phyloP scores from a whole-genome alignment of 2,888 invertebrate species.

The Amphipyra berbera region DNA sequence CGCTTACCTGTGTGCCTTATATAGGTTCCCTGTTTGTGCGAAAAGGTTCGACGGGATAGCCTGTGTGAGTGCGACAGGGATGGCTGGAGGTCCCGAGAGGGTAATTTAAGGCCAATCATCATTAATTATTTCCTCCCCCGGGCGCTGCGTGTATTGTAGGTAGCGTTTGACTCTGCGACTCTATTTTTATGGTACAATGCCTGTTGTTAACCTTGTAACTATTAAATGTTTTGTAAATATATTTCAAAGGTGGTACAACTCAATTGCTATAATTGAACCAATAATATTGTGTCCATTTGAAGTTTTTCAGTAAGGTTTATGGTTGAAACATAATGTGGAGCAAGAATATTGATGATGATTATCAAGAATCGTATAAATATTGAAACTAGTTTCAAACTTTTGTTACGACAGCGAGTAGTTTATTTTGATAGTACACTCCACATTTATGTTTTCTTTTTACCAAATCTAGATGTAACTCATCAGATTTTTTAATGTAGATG shows the following conservation, averaged over 20 bases:
- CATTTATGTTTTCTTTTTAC: too few species aligned
- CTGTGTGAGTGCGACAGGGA: constrained; percentile 71
- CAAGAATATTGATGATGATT: background rate
- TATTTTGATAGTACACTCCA: too few species aligned
- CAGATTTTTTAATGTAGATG: too few species aligned
- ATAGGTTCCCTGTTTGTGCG: constrained; percentile 83
- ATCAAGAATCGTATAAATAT: background rate
- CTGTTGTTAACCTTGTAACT: constrained; percentile 52
- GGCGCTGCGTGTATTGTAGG: constrained; percentile 77
- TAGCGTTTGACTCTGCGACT: constrained; percentile 70
- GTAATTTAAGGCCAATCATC: constrained; percentile 89
- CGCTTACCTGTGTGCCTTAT: constrained; percentile 84
- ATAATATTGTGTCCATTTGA: background rate
- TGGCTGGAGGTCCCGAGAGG: constrained; percentile 74
- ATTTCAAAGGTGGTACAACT: constrained; percentile 8
- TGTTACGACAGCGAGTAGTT: too few species aligned
- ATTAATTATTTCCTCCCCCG: constrained; percentile 87
- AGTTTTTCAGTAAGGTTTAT: background rate
- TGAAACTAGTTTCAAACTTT: background rate
- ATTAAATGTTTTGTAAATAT: constrained; percentile 53
- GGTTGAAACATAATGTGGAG: background rate
- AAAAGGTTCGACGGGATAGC: constrained; percentile 68
- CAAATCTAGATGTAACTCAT: too few species aligned
- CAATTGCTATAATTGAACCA: constrained; percentile 1
- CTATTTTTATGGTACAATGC: constrained; percentile 61